These are phyloP conservation scores for Netelia inedita DNA, from an alignment of 2,888 invertebrate genomes.

Conservation along the genomic window DNA sequence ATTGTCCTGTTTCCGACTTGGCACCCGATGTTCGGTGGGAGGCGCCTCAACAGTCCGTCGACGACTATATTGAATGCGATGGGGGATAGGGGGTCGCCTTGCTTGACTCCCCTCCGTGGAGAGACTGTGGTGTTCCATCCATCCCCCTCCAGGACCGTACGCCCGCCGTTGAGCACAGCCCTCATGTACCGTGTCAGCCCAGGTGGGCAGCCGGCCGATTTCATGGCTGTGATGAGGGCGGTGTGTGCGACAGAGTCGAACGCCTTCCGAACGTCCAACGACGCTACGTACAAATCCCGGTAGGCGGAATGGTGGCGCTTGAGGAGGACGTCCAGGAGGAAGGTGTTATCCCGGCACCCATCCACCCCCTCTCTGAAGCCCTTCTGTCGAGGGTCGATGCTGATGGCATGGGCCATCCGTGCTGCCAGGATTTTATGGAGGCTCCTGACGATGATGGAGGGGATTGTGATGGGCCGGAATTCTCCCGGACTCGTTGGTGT, in stretches of 20 bases:
- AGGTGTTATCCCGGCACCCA: neutral
- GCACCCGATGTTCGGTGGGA: conserved; percentile 40
- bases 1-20: conserved; percentile 15
- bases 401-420: neutral
- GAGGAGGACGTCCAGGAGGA: neutral
- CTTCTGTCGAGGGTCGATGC: neutral
- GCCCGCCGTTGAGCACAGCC: neutral
- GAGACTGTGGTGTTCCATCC: neutral
- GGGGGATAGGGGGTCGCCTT: conserved; percentile 71
- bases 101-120: conserved; percentile 68
- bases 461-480: conserved; percentile 2
- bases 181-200: no score
- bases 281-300: neutral
- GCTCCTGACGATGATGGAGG: neutral
- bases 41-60: conserved; percentile 16
- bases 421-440: neutral
- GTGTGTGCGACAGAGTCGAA: no score
- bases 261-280: no score
- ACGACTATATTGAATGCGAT: conserved; percentile 65
- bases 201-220: no score
- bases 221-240: no score
- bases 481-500: neutral
- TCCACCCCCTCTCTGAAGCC: neutral
- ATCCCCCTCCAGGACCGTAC: neutral
- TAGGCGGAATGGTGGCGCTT: neutral